phyloP scores from a whole-genome alignment of 1,140 invertebrate species.

The Drosophila nannoptera region DNA sequence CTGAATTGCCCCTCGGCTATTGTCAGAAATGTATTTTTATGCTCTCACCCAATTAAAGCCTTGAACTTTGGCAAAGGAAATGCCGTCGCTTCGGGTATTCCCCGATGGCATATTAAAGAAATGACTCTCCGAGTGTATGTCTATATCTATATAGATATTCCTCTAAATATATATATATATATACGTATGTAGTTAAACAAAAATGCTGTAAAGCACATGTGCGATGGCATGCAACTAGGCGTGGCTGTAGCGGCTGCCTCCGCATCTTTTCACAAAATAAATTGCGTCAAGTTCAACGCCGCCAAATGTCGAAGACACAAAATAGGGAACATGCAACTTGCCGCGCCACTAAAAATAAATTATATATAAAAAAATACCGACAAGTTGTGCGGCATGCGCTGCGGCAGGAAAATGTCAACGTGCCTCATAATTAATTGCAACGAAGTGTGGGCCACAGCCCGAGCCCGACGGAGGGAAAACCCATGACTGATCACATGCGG shows the following conservation, averaged over 20 bases:
- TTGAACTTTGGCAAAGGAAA: slow-evolving; percentile 27
- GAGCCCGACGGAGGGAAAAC: slow-evolving; percentile 37
- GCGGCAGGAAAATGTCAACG: slow-evolving; percentile 57
- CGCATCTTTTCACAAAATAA: slow-evolving; percentile 68
- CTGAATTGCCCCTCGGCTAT: background rate
- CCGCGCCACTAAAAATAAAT: slow-evolving; percentile 68
- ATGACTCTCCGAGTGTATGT: slow-evolving; percentile 30
- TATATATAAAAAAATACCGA: slow-evolving; percentile 47
- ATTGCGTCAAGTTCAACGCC: slow-evolving; percentile 76
- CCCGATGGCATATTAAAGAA: slow-evolving; percentile 42
- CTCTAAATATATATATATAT: background rate
- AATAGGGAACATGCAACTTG: slow-evolving; percentile 56
- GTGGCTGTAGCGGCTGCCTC: slow-evolving; percentile 46
- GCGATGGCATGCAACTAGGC: slow-evolving; percentile 64
- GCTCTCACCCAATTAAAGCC: slow-evolving; percentile 14
- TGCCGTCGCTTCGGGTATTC: slow-evolving; percentile 56
- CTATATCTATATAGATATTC: slow-evolving; percentile 37
- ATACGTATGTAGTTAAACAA: slow-evolving; percentile 44
- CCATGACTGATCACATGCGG: slow-evolving; percentile 71
- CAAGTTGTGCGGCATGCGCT: slow-evolving; percentile 41
- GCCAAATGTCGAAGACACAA: slow-evolving; percentile 72
- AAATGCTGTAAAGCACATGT: slow-evolving; percentile 51
- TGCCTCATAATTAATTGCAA: slow-evolving; percentile 76
- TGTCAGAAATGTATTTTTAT: background rate
- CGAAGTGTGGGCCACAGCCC: slow-evolving; percentile 29